Percentiles rank a stretch among this genome's conserved stretches.
phyloP scores from a whole-genome alignment of 2,888 invertebrate species.

The Ochlodes sylvanus region DNA sequence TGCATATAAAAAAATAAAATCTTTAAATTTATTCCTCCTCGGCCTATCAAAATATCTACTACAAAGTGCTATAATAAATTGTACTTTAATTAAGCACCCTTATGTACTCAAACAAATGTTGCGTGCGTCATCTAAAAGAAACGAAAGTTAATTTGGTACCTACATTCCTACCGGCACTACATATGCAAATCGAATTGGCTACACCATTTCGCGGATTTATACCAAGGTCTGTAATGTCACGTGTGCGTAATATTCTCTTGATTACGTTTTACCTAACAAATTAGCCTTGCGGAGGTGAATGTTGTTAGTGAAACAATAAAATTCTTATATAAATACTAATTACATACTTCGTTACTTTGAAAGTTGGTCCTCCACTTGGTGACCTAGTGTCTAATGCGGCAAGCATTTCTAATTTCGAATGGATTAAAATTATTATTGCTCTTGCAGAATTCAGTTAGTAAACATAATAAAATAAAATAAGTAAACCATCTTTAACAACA shows the following conservation, averaged over 20 bases:
- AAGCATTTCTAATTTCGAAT: no score
- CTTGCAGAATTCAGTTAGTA: no score
- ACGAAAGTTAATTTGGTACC: background rate
- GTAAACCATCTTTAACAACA: no score
- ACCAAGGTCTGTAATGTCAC: conserved; percentile 15
- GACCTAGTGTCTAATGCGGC: no score
- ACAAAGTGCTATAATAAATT: no score
- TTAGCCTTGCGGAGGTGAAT: conserved; percentile 8
- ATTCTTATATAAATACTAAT: no score
- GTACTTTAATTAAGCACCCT: background rate
- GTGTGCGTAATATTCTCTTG: conserved; percentile 16
- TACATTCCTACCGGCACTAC: conserved; percentile 1
- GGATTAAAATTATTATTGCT: no score
- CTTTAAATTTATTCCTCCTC: no score
- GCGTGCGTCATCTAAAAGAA: background rate
- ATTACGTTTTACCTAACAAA: conserved; percentile 3
- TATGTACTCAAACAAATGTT: background rate
- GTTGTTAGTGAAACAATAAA: conserved; percentile 2
- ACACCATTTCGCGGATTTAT: conserved; percentile 3
- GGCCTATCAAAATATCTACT: no score
- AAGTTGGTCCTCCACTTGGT: background rate
- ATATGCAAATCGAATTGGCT: conserved; percentile 1
- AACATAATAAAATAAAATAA: no score
- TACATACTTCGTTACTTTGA: no score
- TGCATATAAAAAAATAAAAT: no score